Evolutionary conservation across 1,140 invertebrate species (phyloP), one percentile per base, ranked within the genome.

Genomic region (Drosophila virilis): DNA sequence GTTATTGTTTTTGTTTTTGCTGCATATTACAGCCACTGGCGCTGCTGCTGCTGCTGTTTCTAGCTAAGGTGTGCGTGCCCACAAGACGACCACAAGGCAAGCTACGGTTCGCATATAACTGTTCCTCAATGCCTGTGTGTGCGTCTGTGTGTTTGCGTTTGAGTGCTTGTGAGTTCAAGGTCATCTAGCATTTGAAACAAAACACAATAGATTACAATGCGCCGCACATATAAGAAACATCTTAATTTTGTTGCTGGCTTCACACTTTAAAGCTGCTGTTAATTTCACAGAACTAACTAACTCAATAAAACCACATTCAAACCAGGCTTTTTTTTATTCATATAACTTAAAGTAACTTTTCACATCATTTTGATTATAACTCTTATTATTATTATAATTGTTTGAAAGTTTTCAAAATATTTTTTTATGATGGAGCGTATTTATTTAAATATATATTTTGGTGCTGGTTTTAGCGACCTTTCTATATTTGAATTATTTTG

Each of bases 141-240:
- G 61, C 43, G 70, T 52, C 50, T 68, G 48, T 33, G n/a, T 83
- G 71, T 73, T 74, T 22, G 22, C 22, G 22, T 3, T 22, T 22
- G 22, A 3, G 22, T 22, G 3, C 22, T 22, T 77, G 78, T 78
- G 89, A 91, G 89, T 91, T 91, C 89, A 91, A 91, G 89, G 89
- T 91, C 89, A 91, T 89, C 90, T 85, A 91, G 78, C 77, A 89
- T 82, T 91, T 89, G 78, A 85, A 91, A 90, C 81, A 86, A 81
- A 80, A 79, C 85, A 78, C 78, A 81, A 88, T 83, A 82, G 76
- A 88, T 88, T 86, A 79, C 67, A 80, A 76, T 78, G 64, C 68
- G 81, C 68, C 54, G 68, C 65, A 58, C 72, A 73, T 76, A 80
- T 62, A 57, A 74, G 22, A 83, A 74, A 81, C 67, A 80, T 88